These are phyloP conservation scores for Mya arenaria DNA, from an alignment of 1,140 invertebrate genomes.

Conservation along the genomic window DNA sequence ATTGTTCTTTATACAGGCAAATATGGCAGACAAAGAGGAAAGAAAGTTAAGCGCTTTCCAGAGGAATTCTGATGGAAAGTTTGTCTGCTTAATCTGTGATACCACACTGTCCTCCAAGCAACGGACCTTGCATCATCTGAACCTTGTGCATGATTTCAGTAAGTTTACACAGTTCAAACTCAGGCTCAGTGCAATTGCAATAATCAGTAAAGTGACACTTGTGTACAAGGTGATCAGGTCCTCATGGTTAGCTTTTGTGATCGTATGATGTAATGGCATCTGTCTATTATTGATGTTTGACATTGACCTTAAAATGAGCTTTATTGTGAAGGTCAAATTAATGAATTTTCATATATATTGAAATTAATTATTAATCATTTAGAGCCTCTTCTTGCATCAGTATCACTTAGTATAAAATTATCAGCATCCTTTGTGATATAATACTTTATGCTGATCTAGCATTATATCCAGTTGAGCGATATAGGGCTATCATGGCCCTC, in stretches of 20 bases:
- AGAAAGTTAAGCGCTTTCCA: neutral
- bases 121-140: slow-evolving; percentile 4
- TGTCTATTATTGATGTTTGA: slow-evolving; percentile 17
- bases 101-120: neutral
- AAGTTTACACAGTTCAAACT: slow-evolving; percentile 13
- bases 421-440: neutral
- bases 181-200: neutral
- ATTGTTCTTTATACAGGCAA: slow-evolving; percentile 14
- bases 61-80: slow-evolving; percentile 13
- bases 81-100: neutral
- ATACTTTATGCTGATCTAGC: neutral
- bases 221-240: neutral
- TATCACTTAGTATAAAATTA: neutral
- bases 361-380: slow-evolving; percentile 6
- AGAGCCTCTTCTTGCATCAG: neutral
- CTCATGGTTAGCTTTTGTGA: slow-evolving; percentile 1
- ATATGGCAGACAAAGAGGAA: slow-evolving; percentile 7
- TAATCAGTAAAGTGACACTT: neutral
- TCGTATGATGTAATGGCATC: neutral
- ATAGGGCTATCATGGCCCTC: neutral
- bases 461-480: slow-evolving; percentile 7
- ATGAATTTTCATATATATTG: slow-evolving; percentile 14
- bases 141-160: slow-evolving; percentile 7
- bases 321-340: slow-evolving; percentile 14
- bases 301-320: slow-evolving; percentile 23